phyloP scores from a whole-genome alignment of 2,888 invertebrate species.

The Leptinotarsa juncta region DNA sequence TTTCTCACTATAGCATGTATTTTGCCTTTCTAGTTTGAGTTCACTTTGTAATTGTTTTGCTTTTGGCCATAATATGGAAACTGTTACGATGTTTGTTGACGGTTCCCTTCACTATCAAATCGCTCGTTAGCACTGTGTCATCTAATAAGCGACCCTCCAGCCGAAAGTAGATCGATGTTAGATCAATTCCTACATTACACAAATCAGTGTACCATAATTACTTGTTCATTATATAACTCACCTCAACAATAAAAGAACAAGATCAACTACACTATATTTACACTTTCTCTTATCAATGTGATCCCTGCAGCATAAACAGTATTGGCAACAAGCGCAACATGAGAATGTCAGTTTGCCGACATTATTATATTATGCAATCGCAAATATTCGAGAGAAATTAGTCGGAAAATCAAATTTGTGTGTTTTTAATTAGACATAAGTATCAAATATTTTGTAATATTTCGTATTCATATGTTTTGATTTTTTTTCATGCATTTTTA shows the following conservation, averaged over 20 bases:
- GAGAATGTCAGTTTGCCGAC: conserved; percentile 5
- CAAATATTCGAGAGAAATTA: background rate
- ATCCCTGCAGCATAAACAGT: conserved; percentile 7
- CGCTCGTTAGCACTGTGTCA: too few species aligned
- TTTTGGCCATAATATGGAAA: too few species aligned
- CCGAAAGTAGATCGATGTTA: background rate
- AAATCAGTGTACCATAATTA: background rate
- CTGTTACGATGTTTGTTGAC: too few species aligned
- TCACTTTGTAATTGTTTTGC: too few species aligned
- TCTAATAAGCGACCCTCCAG: too few species aligned
- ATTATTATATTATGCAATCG: conserved; percentile 5
- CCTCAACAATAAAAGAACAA: conserved; percentile 2
- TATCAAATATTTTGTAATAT: too few species aligned
- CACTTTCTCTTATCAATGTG: background rate
- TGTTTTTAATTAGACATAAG: too few species aligned
- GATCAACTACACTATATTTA: conserved; percentile 13
- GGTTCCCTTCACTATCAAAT: too few species aligned
- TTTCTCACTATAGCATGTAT: too few species aligned
- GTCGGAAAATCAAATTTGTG: background rate
- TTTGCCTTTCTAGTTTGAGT: too few species aligned
- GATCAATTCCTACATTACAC: background rate
- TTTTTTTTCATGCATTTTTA: too few species aligned
- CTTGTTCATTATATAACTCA: background rate
- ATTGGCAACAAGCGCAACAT: conserved; percentile 6
- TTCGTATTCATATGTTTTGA: too few species aligned